Base-by-base conservation (phyloP, 2,113 vertebrate genomes). In the Thamnophis sirtalis region DNA sequence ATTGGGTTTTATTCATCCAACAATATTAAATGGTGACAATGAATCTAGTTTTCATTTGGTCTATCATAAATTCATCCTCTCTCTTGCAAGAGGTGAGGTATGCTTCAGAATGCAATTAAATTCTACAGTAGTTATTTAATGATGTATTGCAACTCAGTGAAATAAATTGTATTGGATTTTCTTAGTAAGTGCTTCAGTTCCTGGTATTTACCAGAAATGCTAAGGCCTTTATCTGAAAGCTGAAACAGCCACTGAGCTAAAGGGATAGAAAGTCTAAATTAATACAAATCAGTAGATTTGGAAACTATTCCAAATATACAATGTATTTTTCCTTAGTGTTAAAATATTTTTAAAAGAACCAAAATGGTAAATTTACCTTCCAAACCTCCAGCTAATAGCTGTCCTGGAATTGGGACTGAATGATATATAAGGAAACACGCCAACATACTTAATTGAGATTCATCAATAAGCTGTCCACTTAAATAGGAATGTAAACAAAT, bases 391-490 rank as follows among this genome's bases (percentile, higher is more conserved):
- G 97, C 96, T 0, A 97, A 95, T 92, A 98, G 97, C 95, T 98
- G 98, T 56, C 94, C 96, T 0, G 98, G 98, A 0, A 97, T 98
- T 0, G 98, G 99, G 92, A 99, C 97, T 0, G 98, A 98, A 94
- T 99, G 98, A 96, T 99, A 99, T 50, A 99, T 97, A 2, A 99
- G 97, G 96, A 99, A 99, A 94, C 98, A 99, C 53, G 99, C 98
- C 96, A 99, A 95, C 97, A 98, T 97, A 94, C 95, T 96, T 21
- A 97, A 97, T 33, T 98, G 98, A 0, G 96, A 96, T 3, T 97
- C 97, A 6, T 97, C 97, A 0, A 96, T 94, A 50, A 96, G 95
- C 95, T 98, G 98, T 1, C 98, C 97, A 0, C 95, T 98, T 93
- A 99, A 96, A 95, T 99, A 99, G 89, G 98, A 97, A 1, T 97